Evolutionary conservation across 2,888 invertebrate genomes (phyloP).

Genomic region (Biston stratarius): DNA sequence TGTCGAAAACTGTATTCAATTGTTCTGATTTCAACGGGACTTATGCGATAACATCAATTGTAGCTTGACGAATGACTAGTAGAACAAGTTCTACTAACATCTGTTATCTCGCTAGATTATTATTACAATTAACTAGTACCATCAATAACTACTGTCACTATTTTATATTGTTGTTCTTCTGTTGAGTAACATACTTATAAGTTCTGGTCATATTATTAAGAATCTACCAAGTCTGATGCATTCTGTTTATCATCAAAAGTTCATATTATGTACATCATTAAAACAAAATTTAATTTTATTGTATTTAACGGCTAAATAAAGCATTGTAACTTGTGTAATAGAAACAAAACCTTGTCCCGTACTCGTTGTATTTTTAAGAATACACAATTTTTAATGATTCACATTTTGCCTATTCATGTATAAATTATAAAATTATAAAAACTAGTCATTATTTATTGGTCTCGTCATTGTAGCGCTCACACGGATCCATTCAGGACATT

Average conservation of each 20-base stretch:
- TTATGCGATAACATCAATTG: not conserved
- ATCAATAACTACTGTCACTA: not conserved
- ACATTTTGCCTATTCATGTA: conserved; percentile 85
- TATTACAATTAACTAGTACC: not conserved
- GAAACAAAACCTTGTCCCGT: conserved; percentile 68
- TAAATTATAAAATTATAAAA: conserved; percentile 82
- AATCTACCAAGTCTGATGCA: conserved; percentile 68
- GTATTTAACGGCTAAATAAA: conserved; percentile 35
- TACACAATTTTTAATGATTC: conserved; percentile 81
- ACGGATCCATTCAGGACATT: conserved; percentile 31
- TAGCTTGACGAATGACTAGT: too few relatives aligned
- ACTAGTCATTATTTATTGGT: conserved; percentile 68
- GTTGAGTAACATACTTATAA: not conserved
- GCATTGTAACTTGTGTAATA: conserved; percentile 60
- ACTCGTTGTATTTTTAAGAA: conserved; percentile 74
- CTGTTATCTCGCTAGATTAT: too few relatives aligned
- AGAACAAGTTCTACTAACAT: too few relatives aligned
- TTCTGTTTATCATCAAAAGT: conserved; percentile 49
- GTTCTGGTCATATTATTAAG: conserved; percentile 36
- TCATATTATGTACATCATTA: conserved; percentile 54
- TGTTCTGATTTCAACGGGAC: conserved; percentile 9
- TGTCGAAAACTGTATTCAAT: conserved; percentile 59
- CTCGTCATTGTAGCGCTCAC: conserved; percentile 56
- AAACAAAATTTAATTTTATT: conserved; percentile 45
- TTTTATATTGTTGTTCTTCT: too few relatives aligned